Base-by-base conservation (phyloP, 2,888 invertebrate genomes). In the Drosophila prostipennis region DNA sequence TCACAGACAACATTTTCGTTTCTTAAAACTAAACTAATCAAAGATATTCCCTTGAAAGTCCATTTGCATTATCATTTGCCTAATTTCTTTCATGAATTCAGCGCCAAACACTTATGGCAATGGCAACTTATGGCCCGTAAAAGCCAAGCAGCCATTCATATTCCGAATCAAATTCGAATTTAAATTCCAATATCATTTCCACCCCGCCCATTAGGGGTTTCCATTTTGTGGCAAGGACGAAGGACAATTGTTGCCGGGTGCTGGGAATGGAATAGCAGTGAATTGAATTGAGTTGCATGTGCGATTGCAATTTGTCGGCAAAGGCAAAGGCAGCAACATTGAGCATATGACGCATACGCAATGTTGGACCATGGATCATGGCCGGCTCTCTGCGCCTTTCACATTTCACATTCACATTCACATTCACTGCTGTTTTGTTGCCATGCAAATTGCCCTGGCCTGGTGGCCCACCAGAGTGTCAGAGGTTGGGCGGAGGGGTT, bases 361-460 rank as follows among this genome's bases (percentile, higher is more conserved):
- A 71, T 72, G 70, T 70, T 70, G 71, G 70, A 67, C 71, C 71
- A 55, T 69, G 71, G 71, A 71, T 70, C 70, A 71, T 46, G 71
- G 71, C 42, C 71, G 72, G 53, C 69, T 39, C 29, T 37, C 51
- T 49, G 23, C 19, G 43, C 49, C 13, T 14, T 16, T 29, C 29
- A 29, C 29, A 29, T 29, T 29, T 29, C 29, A 6, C 29, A 29
- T 29, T 16, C 46, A 6, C 29, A 29, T 29, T 16, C 46, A 46
- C 14, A 46, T 32, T 29, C 32, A 11, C 14, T 29, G 26, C 29
- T 26, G 37, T 32, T 16, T 48, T 46, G 71, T 63, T 71, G 73
- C 58, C 81, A 74, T 74, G 79, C 82, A 84, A 81, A 80, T 79
- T 64, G 76, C 61, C 60, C 52, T 42, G 58, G 48, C 49, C 59